Base-by-base conservation (phyloP, 2,113 vertebrate species). In the Rhinolophus sinicus region DNA sequence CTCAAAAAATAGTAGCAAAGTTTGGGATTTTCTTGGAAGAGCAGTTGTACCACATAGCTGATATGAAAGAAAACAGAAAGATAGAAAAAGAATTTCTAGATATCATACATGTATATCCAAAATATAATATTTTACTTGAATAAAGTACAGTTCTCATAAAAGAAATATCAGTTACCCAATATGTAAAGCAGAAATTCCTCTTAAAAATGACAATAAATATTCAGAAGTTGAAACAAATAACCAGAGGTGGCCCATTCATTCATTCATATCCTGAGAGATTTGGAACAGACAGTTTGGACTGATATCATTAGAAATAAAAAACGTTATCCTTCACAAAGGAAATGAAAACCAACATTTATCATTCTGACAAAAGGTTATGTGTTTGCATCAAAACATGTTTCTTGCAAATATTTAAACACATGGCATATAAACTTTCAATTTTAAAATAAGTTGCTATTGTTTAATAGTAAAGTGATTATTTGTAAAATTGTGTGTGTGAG, bases 141-240 rank as follows among this genome's bases (percentile, higher is more conserved):
- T 77, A 40, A 75, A 58, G 15, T 67, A 35, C n/a, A 81, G 26
- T 65, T 95, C 4, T 88, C 38, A 88, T 76, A 67, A 88, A 96
- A 85, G 19, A 9, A 85, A 69, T 40, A 5, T 40, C 33, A 77
- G 24, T 58, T 86, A 69, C 21, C 16, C 67, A 47, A 82, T 83
- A 73, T 8, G n/a, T 15, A 64, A 77, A 58, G 15, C 33, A 76
- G 14, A 82, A 94, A 70, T 82, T 22, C 16, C 2, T 67, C 28
- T 83, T 62, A 76, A 87, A 92, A 91, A 62, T 84, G 15, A 82
- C 84, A 93, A 69, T 18, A 87, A 50, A 69, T 82, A 47, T 22
- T 86, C 8, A 91, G 33, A 77, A 12, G 30, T 81, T 40, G 5
- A 81, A 22, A 47, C 16, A 90, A 88, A 91, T n/a, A 70, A 35